Percentiles rank a stretch among this genome's conserved stretches.
Evolutionary conservation across 2,797 vertebrate genomes (phyloP).

Genomic region (Enteromius thamalakanensis): DNA sequence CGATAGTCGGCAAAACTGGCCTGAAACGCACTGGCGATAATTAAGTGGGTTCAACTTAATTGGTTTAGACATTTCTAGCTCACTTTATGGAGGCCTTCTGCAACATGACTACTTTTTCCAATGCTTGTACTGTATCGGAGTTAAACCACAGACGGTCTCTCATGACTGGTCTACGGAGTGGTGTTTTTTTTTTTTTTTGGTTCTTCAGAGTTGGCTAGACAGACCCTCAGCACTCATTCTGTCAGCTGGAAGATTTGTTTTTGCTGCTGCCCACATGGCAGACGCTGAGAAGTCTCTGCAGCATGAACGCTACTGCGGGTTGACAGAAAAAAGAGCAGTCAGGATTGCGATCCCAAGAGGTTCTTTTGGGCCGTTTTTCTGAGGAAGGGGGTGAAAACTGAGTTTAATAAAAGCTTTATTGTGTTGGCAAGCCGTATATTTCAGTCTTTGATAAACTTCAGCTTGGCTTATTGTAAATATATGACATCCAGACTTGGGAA

Average conservation of each 20-base stretch:
- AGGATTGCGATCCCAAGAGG: constrained; percentile 15
- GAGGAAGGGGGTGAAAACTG: constrained; percentile 5
- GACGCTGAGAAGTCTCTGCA: constrained; percentile 32
- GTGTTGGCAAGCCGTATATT: not conserved
- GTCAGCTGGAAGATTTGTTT: constrained; percentile 55
- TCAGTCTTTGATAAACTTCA: constrained; percentile 5
- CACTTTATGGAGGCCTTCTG: constrained; percentile 28
- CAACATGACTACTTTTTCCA: constrained; percentile 41
- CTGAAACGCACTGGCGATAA: not conserved
- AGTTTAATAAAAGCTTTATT: constrained; percentile 26
- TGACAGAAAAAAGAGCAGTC: not conserved
- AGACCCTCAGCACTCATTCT: constrained; percentile 53
- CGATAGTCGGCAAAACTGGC: not conserved
- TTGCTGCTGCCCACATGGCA: constrained; percentile 39
- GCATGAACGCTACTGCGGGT: constrained; percentile 9
- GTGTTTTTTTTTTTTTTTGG: not conserved
- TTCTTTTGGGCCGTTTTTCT: constrained; percentile 10
- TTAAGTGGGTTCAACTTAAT: constrained; percentile 36
- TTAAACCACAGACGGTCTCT: constrained; percentile 47
- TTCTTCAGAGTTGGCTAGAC: constrained; percentile 49
- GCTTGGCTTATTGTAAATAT: not conserved
- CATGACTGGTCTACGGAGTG: constrained; percentile 32
- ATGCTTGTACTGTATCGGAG: constrained; percentile 44
- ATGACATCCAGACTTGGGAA: constrained; percentile 1
- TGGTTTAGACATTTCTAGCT: constrained; percentile 20